phyloP scores from a whole-genome alignment of 2,797 vertebrate genomes.

The Centroberyx gerrardi region DNA sequence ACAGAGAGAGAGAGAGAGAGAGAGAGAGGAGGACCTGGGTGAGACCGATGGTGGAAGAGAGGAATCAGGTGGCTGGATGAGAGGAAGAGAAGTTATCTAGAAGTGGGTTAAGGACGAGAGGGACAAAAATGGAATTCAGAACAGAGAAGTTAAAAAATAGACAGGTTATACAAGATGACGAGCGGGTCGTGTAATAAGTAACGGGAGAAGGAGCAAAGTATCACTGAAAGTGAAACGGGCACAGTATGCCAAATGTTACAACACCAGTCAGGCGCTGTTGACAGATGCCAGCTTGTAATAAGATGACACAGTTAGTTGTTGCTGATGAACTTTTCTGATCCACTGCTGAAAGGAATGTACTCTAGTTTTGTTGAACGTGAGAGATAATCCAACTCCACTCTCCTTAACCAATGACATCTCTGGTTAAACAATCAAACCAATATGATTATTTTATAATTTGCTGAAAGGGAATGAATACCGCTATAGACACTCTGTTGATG shows the following conservation, averaged over 20 bases:
- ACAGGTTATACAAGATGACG: constrained; percentile 24
- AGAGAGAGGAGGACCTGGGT: not conserved
- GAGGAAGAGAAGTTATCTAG: constrained; percentile 9
- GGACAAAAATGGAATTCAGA: not conserved
- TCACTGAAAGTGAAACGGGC: constrained; percentile 43
- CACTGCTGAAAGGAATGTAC: constrained; percentile 31
- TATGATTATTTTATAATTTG: constrained; percentile 38
- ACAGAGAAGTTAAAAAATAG: not conserved
- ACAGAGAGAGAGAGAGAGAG: too few species aligned
- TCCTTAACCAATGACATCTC: constrained; percentile 13
- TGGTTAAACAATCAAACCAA: constrained; percentile 43
- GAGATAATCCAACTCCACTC: constrained; percentile 28
- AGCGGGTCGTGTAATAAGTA: not conserved
- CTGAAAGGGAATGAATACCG: constrained; percentile 49
- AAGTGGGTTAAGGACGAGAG: constrained; percentile 1
- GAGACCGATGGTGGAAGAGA: not conserved
- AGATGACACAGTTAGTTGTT: constrained; percentile 36
- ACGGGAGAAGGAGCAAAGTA: constrained; percentile 8
- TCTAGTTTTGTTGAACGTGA: constrained; percentile 22
- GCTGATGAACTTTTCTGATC: constrained; percentile 32
- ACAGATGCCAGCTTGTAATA: constrained; percentile 46
- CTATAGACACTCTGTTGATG: constrained; percentile 53
- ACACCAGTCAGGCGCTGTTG: constrained; percentile 46
- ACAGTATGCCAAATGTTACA: constrained; percentile 38
- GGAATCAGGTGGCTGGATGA: constrained; percentile 27